A percentile compares a stretch with the other conserved stretches of the same genome.
Evolutionary conservation across 2,888 invertebrate species (phyloP).

Genomic region (Hyposoter didymator): DNA sequence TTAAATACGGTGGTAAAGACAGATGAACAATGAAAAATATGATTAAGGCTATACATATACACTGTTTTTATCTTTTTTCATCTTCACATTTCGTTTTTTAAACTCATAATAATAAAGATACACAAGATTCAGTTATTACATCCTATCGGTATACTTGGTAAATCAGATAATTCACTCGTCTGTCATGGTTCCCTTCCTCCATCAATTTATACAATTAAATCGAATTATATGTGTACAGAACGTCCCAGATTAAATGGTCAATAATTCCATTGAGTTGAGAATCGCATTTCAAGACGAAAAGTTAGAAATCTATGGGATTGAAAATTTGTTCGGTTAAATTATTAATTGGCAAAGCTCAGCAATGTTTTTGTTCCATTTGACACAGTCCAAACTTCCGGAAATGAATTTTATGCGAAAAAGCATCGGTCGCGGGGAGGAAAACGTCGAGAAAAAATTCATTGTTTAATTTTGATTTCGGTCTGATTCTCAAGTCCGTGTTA

Average conservation of each 20-base stretch:
- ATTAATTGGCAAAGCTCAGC: not conserved
- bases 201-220: slow-evolving; percentile 60
- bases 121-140: slow-evolving; percentile 62
- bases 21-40: slow-evolving; percentile 41
- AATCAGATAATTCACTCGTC: slow-evolving; percentile 65
- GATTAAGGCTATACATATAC: slow-evolving; percentile 62
- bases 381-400: not conserved
- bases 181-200: slow-evolving; percentile 66
- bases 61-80: slow-evolving; percentile 13
- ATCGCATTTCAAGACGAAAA: not conserved
- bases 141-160: slow-evolving; percentile 57
- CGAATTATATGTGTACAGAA: slow-evolving; percentile 45
- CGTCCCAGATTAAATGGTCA: not conserved
- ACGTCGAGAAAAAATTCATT: no score
- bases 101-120: slow-evolving; percentile 56
- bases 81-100: slow-evolving; percentile 24
- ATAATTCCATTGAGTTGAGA: not conserved
- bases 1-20: slow-evolving; percentile 52
- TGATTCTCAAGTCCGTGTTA: not conserved
- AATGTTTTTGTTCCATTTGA: not conserved
- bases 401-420: not conserved
- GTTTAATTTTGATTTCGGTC: not conserved
- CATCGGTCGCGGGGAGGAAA: not conserved
- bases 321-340: not conserved
- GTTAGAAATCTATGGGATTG: not conserved